A percentile compares a stretch with the other conserved stretches of the same genome.
Conservation (phyloP, 2,113 vertebrate genomes). For the Heteronetta atricapilla region DNA sequence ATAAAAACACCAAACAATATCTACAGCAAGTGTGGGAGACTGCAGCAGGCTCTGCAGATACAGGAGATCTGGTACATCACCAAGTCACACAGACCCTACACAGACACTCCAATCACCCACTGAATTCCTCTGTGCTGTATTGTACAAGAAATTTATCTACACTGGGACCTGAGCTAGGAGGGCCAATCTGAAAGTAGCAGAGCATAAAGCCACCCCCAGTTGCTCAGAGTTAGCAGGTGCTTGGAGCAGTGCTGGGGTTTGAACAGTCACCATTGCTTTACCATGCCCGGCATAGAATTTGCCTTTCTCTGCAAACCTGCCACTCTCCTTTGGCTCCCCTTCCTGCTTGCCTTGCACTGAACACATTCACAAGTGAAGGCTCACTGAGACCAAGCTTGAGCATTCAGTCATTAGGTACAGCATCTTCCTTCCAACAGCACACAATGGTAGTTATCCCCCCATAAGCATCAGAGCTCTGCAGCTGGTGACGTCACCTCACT, state of each 20-base stretch:
- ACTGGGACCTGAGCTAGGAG: background rate
- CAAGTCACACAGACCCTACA: background rate
- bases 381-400: background rate
- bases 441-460: background rate
- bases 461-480: background rate
- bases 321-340: background rate
- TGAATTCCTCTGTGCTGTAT: background rate
- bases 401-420: background rate
- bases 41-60: conserved; percentile 28
- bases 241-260: background rate
- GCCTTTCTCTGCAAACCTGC: background rate
- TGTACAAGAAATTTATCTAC: background rate
- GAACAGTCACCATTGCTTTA: background rate
- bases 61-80: background rate
- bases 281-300: background rate
- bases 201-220: background rate
- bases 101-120: background rate
- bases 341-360: background rate
- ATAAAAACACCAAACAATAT: background rate
- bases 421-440: background rate
- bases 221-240: background rate
- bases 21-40: background rate
- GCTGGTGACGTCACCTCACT: background rate
- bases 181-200: background rate
- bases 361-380: background rate